A percentile compares a stretch with the other conserved stretches of the same genome.
phyloP scores from a whole-genome alignment of 2,797 vertebrate genomes.

The Enteromius thamalakanensis region DNA sequence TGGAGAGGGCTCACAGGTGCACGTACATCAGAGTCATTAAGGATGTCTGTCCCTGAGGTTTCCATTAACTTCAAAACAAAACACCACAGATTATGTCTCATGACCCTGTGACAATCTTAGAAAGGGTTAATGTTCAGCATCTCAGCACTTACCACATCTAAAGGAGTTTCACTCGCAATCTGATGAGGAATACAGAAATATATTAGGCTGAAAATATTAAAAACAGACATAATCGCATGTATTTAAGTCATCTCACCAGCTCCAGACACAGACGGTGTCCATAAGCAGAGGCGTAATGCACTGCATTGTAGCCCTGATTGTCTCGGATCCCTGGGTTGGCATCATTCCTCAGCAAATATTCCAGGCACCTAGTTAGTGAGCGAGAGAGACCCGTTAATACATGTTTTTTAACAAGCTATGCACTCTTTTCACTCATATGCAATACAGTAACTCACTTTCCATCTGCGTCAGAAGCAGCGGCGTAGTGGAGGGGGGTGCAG shows the following conservation, averaged over 20 bases:
- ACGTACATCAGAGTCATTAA: conserved; percentile 91
- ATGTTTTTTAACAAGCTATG: background rate
- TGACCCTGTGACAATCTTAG: background rate
- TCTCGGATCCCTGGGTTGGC: conserved; percentile 96
- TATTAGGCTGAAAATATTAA: background rate
- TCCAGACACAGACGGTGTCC: conserved; percentile 97
- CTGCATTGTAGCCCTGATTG: conserved; percentile 96
- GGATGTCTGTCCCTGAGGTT: conserved; percentile 94
- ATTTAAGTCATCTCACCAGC: conserved; percentile 80
- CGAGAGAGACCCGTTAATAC: background rate
- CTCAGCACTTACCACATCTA: conserved; percentile 92
- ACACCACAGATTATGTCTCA: background rate
- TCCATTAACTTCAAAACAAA: conserved; percentile 90
- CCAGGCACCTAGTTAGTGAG: conserved; percentile 88
- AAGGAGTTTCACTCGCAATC: conserved; percentile 97
- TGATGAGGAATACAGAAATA: conserved; percentile 67
- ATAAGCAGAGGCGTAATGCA: conserved; percentile 96
- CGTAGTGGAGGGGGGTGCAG: conserved; percentile 96
- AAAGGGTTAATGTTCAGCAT: background rate
- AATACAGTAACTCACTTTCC: conserved; percentile 87
- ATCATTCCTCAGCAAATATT: conserved; percentile 96
- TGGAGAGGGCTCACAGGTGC: conserved; percentile 94
- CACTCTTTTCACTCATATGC: background rate
- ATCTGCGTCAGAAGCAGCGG: conserved; percentile 94
- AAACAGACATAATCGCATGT: background rate